These are phyloP conservation scores for Montipora sp. DNA, from an alignment of 64 coral and sea anemone species.

Conservation along the genomic window DNA sequence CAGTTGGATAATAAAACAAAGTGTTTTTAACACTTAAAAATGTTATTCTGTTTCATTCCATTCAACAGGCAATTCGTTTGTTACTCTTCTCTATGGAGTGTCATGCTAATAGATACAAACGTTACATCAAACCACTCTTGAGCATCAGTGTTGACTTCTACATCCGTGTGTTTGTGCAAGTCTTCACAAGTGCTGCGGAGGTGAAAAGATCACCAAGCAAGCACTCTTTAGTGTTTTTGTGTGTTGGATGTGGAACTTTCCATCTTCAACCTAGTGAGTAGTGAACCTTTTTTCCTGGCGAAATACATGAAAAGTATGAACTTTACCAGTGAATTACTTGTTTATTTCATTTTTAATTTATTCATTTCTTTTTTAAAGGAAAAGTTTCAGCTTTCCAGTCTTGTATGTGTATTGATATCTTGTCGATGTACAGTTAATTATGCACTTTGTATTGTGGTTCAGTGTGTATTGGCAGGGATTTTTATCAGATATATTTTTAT, in stretches of 20 bases:
- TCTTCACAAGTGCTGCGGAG: slow-evolving; percentile 93
- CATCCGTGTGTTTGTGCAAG: slow-evolving; percentile 97
- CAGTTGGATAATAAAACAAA: no score
- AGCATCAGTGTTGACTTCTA: slow-evolving; percentile 99
- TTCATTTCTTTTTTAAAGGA: no score
- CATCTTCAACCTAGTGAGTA: slow-evolving; percentile 90
- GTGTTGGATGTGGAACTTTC: slow-evolving; percentile 94
- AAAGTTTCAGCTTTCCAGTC: no score
- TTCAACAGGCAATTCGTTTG: slow-evolving; percentile 82
- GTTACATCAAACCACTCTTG: slow-evolving; percentile 88
- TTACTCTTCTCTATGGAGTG: slow-evolving; percentile 90
- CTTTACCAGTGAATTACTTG: no score
- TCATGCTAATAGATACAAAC: slow-evolving; percentile 94
- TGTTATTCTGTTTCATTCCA: slow-evolving; percentile 1
- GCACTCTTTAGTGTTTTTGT: slow-evolving; percentile 83
- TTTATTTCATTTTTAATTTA: no score
- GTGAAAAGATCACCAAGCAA: slow-evolving; percentile 91
- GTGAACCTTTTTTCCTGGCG: neutral
- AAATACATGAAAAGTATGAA: neutral
- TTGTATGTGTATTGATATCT: no score
- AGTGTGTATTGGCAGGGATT: no score
- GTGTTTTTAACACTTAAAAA: no score
- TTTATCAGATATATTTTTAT: no score
- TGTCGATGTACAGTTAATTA: no score
- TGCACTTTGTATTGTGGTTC: no score